Conservation (phyloP, 2,113 vertebrate species). For the Serilophus lunatus region DNA sequence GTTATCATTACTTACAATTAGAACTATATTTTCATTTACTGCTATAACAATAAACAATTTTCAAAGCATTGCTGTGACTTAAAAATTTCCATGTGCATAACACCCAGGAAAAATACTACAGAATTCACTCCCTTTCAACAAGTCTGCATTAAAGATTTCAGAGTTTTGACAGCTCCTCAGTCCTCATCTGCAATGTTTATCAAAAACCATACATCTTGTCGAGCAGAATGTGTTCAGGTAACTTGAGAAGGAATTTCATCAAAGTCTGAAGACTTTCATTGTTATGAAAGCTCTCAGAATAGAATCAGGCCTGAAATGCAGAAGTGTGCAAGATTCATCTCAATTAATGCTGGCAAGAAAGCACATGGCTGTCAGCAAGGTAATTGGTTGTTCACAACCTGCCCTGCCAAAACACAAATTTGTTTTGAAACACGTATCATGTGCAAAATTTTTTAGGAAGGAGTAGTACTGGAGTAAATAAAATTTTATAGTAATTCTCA, state of each 20-base stretch:
- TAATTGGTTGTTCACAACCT: background rate
- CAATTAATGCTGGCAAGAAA: background rate
- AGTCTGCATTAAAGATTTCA: background rate
- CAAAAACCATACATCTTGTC: background rate
- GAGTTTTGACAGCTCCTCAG: background rate
- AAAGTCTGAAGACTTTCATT: background rate
- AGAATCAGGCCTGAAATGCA: background rate
- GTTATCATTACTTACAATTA: background rate
- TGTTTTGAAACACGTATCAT: background rate
- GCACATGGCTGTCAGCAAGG: background rate
- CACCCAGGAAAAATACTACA: background rate
- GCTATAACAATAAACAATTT: background rate
- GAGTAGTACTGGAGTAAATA: background rate
- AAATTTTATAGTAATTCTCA: background rate
- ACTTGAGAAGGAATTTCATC: background rate
- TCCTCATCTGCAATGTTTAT: background rate
- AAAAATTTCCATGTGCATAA: background rate
- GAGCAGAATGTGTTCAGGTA: background rate
- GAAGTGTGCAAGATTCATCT: background rate
- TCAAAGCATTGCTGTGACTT: background rate
- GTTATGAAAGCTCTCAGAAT: background rate
- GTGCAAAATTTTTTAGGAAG: background rate
- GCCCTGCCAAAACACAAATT: background rate
- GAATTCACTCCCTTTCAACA: background rate
- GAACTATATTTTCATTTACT: background rate